A percentile compares a stretch with the other conserved stretches of the same genome.
These are phyloP conservation scores for Drosophila miranda DNA, from an alignment of 1,140 invertebrate species.

Conservation along the genomic window DNA sequence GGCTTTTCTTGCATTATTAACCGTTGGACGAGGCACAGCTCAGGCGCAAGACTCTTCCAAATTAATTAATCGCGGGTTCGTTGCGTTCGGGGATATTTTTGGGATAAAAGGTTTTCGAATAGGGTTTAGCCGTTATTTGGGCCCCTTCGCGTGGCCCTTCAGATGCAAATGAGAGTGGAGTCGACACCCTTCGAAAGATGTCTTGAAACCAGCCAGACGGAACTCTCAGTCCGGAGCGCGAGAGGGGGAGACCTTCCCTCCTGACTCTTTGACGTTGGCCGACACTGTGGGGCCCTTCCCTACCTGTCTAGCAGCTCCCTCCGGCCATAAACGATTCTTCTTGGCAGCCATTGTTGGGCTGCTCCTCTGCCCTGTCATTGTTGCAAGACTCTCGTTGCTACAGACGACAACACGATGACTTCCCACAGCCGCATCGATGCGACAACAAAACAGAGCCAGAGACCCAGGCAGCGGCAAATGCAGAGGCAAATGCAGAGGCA, in stretches of 20 bases:
- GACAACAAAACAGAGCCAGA: slow-evolving; percentile 43
- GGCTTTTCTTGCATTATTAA: slow-evolving; percentile 11
- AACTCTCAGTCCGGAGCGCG: slow-evolving; percentile 19
- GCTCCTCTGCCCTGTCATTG: no score
- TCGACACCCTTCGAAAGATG: slow-evolving; percentile 48
- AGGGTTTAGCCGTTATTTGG: slow-evolving; percentile 13
- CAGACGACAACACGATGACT: slow-evolving; percentile 52
- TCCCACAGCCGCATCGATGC: slow-evolving; percentile 65
- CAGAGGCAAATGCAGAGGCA: slow-evolving; percentile 27
- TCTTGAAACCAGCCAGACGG: slow-evolving; percentile 67
- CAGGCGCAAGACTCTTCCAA: slow-evolving; percentile 45
- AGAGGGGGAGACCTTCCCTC: slow-evolving; percentile 31
- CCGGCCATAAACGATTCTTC: no score
- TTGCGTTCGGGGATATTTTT: slow-evolving; percentile 14
- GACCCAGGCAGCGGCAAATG: slow-evolving; percentile 13
- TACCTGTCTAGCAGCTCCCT: no score
- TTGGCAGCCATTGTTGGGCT: no score
- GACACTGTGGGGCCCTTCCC: no score
- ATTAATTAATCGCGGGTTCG: slow-evolving; percentile 31
- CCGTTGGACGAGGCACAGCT: slow-evolving; percentile 6
- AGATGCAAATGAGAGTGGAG: slow-evolving; percentile 44
- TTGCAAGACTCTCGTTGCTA: no score
- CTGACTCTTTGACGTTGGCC: no score
- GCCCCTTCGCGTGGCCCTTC: not conserved
- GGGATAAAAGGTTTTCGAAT: slow-evolving; percentile 20